Evolutionary conservation across 2,797 vertebrate genomes (phyloP).

Genomic region (Smutsia temminckii): DNA sequence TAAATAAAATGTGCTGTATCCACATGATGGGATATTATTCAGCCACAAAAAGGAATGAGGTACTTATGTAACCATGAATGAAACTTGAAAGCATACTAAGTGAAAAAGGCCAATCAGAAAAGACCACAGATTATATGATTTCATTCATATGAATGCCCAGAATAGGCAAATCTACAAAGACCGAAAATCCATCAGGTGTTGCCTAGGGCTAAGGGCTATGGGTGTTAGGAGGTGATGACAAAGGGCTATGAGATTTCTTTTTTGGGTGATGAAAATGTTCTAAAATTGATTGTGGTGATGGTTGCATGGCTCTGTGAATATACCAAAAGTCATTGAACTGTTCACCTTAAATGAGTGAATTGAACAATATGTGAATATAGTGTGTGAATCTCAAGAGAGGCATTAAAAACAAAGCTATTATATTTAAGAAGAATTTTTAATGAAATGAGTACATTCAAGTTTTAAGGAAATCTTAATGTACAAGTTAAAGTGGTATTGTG

Average conservation of each 20-base stretch:
- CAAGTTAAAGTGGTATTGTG: not conserved
- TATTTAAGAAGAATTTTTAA: not conserved
- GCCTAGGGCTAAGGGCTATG: not conserved
- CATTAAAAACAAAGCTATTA: not conserved
- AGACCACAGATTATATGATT: not conserved
- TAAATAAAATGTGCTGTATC: not conserved
- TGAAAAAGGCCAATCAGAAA: not conserved
- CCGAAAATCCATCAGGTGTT: not conserved
- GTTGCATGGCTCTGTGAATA: not conserved
- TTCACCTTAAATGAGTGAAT: not conserved
- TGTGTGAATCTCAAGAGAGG: not conserved
- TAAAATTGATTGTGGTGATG: not conserved
- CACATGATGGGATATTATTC: not conserved
- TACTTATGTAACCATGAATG: not conserved
- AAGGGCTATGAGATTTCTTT: not conserved
- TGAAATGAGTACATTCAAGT: not conserved
- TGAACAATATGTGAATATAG: not conserved
- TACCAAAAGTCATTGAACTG: not conserved
- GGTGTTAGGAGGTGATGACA: not conserved
- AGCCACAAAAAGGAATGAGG: not conserved
- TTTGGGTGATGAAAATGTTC: not conserved
- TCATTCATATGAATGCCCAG: not conserved
- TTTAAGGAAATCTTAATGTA: not conserved
- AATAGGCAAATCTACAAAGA: not conserved
- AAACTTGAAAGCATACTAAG: not conserved